Conservation (phyloP, 2,888 invertebrate genomes). For the Cetonia aurata region DNA sequence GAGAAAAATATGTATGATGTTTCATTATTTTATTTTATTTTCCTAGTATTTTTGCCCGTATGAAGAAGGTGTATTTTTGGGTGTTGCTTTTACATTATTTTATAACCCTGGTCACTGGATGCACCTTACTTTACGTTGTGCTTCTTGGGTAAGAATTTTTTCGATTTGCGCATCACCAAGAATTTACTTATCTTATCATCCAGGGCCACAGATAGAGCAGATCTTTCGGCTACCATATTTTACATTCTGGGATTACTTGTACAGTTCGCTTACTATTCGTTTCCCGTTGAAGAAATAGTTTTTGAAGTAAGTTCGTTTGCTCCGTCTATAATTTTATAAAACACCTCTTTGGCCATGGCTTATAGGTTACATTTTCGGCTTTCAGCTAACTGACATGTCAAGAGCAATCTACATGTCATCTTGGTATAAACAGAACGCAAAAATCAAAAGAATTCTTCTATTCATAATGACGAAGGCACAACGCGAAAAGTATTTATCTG, state of each 20-base stretch:
- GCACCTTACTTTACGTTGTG: background rate
- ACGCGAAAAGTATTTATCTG: conserved; percentile 29
- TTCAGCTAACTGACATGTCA: conserved; percentile 30
- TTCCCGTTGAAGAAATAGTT: conserved; percentile 14
- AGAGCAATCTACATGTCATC: conserved; percentile 33
- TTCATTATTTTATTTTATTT: too few species aligned
- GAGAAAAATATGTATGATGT: too few species aligned
- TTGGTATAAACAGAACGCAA: conserved; percentile 38
- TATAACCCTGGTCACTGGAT: conserved; percentile 5
- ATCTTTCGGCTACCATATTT: background rate
- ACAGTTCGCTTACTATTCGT: background rate
- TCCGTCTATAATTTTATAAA: too few species aligned
- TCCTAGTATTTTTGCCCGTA: background rate
- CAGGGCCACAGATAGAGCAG: background rate
- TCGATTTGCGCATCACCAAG: background rate
- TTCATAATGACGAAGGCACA: conserved; percentile 36
- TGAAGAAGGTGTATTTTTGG: conserved; percentile 6
- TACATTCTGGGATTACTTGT: background rate
- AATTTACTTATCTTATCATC: too few species aligned
- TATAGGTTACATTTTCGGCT: background rate
- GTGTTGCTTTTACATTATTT: conserved; percentile 1
- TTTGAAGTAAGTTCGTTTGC: background rate
- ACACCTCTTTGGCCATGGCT: too few species aligned
- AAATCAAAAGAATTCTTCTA: conserved; percentile 13
- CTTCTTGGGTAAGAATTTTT: background rate